Base-by-base conservation (phyloP, 2,888 invertebrate species). In the Tineola bisselliella region DNA sequence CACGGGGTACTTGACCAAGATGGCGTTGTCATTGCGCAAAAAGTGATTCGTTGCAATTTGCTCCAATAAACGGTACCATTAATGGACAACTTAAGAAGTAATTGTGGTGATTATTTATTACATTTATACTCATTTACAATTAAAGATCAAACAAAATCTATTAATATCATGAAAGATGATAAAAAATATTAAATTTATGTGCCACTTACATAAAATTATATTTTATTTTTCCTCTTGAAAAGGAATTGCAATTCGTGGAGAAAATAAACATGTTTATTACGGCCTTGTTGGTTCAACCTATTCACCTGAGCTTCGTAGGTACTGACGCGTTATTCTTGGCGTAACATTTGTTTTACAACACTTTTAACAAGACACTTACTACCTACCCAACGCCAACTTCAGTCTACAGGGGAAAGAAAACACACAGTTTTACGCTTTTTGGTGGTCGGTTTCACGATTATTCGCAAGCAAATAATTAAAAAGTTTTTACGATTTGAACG, bases 401-500 rank as follows among this genome's bases (percentile, higher is more conserved):
- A 25, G 25, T 58, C 58, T 33, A 15, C 56, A 56, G 25, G 65
- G 67, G 72, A 79, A 79, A 81, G 77, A 82, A 81, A 74, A 74
- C 77, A 75, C 70, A 68, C 73, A 66, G 69, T 74, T 84, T 84
- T 82, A 86, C 83, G 81, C 75, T 71, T 73, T 79, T 73, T 76
- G 78, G 59, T 56, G 59, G 62, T 76, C 74, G 5, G 10, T 31
- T 79, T 73, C 69, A 69, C 68, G 69, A 76, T 73, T 75, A 75
- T 79, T 79, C 77, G 70, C 73, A 70, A 72, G 70, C 70, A 80
- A 84, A 86, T 83, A 84, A 86, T 84, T 83, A 83, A 84, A 54
- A 83, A 86, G 77, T 81, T 84, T 84, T 86, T 83, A 84, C 77
- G 79, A 77, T 72, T 75, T 63, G 72, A 68, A 71, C 11, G 8